Evolutionary conservation across 2,113 vertebrate genomes (phyloP), one percentile per base, ranked within the genome.

Genomic region (Cromileptes altivelis): DNA sequence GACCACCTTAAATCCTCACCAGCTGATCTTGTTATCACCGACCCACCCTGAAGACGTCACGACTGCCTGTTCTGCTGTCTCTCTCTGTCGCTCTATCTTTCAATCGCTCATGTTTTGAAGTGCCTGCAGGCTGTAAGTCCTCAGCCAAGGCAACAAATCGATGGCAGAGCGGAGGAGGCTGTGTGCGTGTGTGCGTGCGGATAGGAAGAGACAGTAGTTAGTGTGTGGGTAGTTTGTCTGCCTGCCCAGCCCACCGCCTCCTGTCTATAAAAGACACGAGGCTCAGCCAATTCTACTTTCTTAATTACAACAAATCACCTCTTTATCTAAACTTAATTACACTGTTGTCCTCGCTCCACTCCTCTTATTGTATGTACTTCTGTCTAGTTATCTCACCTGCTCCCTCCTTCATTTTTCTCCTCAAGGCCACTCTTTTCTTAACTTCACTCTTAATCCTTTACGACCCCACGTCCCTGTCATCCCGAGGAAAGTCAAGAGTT

Each of bases 291-390:
- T 80, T 85, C 68, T 50, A 72, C 63, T 69, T 78, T 84, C 84
- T 76, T 91, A 90, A 92, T 93, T 88, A 90, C 70, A 88, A 89
- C 72, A 93, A 93, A 93, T 91, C 80, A 80, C 88, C 79, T 77
- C 80, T 90, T 92, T 85, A 87, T 88, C 80, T 82, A 61, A 76
- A 72, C 49, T 72, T 77, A 88, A 93, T 86, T 80, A 72, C 70
- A 27, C 45, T 64, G 70, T 58, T 33, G 23, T 87, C 47, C 56
- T 71, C 40, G 13, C 72, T 71, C 52, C 53, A 69, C 14, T 77
- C 37, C 64, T 63, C 12, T 72, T 8, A 50, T 33, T 18, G 45
- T 33, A 65, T 19, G 65, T 64, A 27, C 21, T 23, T 42, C 47
- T 5, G 37, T 83, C 9, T 75, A 17, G 17, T 73, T 61, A 47